Evolutionary conservation across 2,797 vertebrate genomes (phyloP).

Genomic region (Liasis olivaceus): DNA sequence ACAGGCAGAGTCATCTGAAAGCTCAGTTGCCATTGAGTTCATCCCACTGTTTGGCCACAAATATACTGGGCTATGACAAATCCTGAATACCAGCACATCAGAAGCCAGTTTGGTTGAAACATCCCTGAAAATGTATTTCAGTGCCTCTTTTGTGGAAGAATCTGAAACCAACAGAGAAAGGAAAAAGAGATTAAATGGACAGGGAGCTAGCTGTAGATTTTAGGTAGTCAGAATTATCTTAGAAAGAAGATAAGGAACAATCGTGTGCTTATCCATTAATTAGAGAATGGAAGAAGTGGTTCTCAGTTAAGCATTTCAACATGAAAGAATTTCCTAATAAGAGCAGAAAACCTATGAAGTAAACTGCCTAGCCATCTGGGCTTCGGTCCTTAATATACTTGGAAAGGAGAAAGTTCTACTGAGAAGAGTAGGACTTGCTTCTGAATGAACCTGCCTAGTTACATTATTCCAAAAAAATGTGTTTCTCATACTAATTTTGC

Average conservation of each 20-base stretch:
- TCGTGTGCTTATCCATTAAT: background rate
- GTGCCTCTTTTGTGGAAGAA: conserved; percentile 71
- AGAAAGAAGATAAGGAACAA: background rate
- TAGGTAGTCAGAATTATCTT: background rate
- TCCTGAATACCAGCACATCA: conserved; percentile 81
- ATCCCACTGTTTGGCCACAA: conserved; percentile 87
- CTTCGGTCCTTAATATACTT: background rate
- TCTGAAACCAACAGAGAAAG: conserved; percentile 70
- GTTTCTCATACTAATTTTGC: background rate
- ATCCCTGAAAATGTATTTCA: conserved; percentile 80
- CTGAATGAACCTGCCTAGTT: background rate
- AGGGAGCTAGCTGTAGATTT: background rate
- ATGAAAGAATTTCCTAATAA: background rate
- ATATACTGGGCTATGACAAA: conserved; percentile 83
- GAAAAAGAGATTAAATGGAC: background rate
- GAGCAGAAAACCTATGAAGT: background rate
- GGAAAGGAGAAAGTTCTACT: background rate
- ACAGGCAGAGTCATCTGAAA: conserved; percentile 78
- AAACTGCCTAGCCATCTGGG: background rate
- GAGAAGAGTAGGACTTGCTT: background rate
- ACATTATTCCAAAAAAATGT: background rate
- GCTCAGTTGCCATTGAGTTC: conserved; percentile 72
- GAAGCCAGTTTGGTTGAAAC: conserved; percentile 83
- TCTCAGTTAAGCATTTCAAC: background rate
- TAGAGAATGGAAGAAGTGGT: background rate